Base-by-base conservation (phyloP, 2,888 invertebrate genomes). In the Leucoptera coffeella region DNA sequence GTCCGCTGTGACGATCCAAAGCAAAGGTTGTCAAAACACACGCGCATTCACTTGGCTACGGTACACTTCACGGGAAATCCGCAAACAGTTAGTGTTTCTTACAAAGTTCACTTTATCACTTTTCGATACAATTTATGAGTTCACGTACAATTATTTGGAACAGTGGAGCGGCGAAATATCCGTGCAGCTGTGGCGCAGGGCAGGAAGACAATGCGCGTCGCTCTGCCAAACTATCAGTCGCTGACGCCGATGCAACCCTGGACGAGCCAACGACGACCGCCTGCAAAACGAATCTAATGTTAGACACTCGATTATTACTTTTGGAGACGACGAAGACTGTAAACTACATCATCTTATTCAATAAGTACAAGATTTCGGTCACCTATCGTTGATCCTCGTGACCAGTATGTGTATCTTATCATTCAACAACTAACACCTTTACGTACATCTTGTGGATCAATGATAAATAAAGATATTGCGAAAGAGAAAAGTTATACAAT, bases 1-100 rank as follows among this genome's bases (percentile, higher is more conserved):
- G 78, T 77, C 57, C 82, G 80, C 75, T 82, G 83, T 80, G 80
- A 79, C 76, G 85, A 85, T 79, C 86, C 84, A 82, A 88, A 88
- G 82, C 88, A 88, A 74, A 84, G 76, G 75, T 80, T 81, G 73
- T 87, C 86, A 74, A 88, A 86, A 73, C 88, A 88, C 78, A 88
- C 84, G 79, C 87, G 87, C 88, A 88, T 88, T 80, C 80, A 82
- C 79, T 78, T 78, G 78, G 75, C 60, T 75, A 51, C 53, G 54
- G 58, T 55, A 56, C 59, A 58, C 57, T 54, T 39, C 48, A 57
- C 54, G 43, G 50, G 58, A 37, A 37, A 27, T 62, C 50, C 64
- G 61, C 62, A 47, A 35, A 40, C 49, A 57, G 56, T 56, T 49
- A 41, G 6, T 60, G 57, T n/a, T n/a, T n/a, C n/a, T n/a, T n/a